phyloP scores from a whole-genome alignment of 2,888 invertebrate species.

The Tenthredo scrophulariae region DNA sequence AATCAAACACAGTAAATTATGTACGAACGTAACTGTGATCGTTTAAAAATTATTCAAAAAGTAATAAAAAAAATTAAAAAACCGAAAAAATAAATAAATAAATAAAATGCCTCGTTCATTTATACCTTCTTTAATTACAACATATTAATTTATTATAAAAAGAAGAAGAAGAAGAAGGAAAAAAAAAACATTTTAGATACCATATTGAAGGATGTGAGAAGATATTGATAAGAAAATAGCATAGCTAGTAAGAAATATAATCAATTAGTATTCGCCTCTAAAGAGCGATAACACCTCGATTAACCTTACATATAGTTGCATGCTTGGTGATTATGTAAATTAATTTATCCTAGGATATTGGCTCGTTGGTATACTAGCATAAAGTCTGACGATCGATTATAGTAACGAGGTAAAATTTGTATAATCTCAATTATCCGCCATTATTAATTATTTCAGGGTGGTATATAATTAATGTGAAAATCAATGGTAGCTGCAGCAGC shows the following conservation, averaged over 20 bases:
- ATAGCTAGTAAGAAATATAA: neutral
- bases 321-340: slow-evolving; percentile 30
- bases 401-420: slow-evolving; percentile 28
- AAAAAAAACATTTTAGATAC: neutral
- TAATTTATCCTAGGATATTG: neutral
- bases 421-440: neutral
- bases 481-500: neutral
- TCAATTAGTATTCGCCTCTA: neutral
- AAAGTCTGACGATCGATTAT: slow-evolving; percentile 26
- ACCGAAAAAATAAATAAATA: neutral
- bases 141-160: neutral
- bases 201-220: neutral
- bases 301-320: neutral
- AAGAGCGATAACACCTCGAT: neutral
- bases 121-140: neutral
- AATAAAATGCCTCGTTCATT: neutral
- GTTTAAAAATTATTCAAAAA: neutral
- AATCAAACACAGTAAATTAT: neutral
- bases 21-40: neutral
- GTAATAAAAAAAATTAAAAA: neutral
- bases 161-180: too few relatives aligned
- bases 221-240: neutral
- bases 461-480: slow-evolving; percentile 4
- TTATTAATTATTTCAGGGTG: neutral
- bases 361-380: neutral